A percentile compares a stretch with the other conserved stretches of the same genome.
Conservation (phyloP, 2,888 invertebrate species). For the Diachrysia chrysitis region DNA sequence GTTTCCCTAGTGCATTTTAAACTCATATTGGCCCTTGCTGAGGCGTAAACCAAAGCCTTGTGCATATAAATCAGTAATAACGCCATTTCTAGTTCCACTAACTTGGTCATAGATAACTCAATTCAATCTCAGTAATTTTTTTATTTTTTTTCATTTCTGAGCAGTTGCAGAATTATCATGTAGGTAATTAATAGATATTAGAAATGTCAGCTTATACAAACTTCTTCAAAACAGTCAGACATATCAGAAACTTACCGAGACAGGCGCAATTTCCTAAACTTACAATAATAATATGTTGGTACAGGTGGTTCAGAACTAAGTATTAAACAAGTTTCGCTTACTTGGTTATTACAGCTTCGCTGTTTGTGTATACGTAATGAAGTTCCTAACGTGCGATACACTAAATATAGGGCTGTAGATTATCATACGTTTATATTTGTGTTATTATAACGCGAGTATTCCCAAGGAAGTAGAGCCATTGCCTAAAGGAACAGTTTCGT, state of each 20-base stretch:
- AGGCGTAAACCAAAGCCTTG: too few relatives aligned
- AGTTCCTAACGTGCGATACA: background rate
- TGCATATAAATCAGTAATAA: too few relatives aligned
- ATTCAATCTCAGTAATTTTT: too few relatives aligned
- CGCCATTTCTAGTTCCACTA: too few relatives aligned
- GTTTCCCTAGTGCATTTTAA: too few relatives aligned
- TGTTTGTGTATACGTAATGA: background rate
- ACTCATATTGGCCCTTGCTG: too few relatives aligned
- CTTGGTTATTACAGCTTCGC: background rate
- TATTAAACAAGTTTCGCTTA: slow-evolving; percentile 6
- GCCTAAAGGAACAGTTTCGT: too few relatives aligned
- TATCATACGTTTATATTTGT: too few relatives aligned
- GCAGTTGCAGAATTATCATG: background rate
- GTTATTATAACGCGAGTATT: background rate
- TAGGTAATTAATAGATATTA: too few relatives aligned
- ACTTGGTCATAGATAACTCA: too few relatives aligned
- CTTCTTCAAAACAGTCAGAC: background rate
- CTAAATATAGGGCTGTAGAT: background rate
- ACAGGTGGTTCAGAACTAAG: background rate
- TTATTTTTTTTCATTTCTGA: too few relatives aligned
- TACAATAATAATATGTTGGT: background rate
- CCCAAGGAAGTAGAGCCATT: background rate
- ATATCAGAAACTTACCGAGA: background rate
- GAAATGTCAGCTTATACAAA: background rate
- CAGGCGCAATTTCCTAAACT: background rate